Base-by-base conservation (phyloP, 2,113 vertebrate species). In the Morphnarchus princeps region DNA sequence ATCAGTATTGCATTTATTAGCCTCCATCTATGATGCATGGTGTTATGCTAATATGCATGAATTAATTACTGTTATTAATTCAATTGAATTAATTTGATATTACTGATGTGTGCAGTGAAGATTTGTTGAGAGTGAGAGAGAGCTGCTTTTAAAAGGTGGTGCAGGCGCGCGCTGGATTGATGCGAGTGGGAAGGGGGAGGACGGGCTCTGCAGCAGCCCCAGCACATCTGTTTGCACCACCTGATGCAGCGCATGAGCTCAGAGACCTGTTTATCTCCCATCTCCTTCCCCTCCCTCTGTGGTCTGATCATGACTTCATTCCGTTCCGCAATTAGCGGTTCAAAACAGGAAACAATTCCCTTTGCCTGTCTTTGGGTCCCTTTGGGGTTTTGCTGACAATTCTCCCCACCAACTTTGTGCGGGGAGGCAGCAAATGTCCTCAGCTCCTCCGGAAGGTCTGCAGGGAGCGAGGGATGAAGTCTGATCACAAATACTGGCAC, bases 11-110 rank as follows among this genome's bases (percentile, higher is more conserved):
- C 97, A 93, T 97, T 97, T 97, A 97, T 96, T 97, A 94, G 94
- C 83, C 95, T 92, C 94, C 91, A 92, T 94, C 96, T 96, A 97
- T 94, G 96, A 97, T 96, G 96, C 96, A 97, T 96, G 90, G 88
- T 96, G 93, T 96, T 96, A 97, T 96, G 96, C 92, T 97, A 97
- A 97, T 97, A 93, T 86, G 96, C 97, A 95, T 96, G 92, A 96
- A 96, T 97, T 97, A 97, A 98, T 98, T 97, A 97, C 96, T 96
- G 90, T 95, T 96, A 97, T 98, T 97, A 97, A 98, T 97, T 96
- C 96, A 97, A 92, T 97, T 95, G 97, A 95, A 97, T 97, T 97
- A 96, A 91, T 90, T 96, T 59, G 82, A 90, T 97, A 91, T 93
- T 93, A 87, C 89, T 82, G 94, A 88, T 86, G 93, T 90, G 89